Evolutionary conservation across 2,888 invertebrate species (phyloP).

Genomic region (Hypena proboscidalis): DNA sequence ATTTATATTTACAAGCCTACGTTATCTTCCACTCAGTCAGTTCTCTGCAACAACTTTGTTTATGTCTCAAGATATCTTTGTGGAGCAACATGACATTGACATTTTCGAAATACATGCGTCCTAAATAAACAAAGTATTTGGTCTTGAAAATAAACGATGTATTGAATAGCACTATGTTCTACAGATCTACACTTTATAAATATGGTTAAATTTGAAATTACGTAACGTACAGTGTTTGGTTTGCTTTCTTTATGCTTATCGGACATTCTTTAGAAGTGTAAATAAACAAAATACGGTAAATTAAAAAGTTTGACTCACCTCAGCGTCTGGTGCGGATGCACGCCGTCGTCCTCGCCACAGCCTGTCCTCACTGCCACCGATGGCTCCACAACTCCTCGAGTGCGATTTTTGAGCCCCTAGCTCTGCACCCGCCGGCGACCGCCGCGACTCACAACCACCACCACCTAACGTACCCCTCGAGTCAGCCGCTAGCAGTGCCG

Average conservation of each 20-base stretch:
- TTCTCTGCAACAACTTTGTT: background rate
- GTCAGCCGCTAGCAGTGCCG: constrained; percentile 94
- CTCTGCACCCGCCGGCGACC: constrained; percentile 93
- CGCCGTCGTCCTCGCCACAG: constrained; percentile 77
- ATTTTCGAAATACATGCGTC: constrained; percentile 44
- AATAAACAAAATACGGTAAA: too few relatives aligned
- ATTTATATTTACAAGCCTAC: constrained; percentile 38
- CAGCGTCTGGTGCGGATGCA: constrained; percentile 80
- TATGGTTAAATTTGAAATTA: too few relatives aligned
- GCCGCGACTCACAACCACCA: constrained; percentile 89
- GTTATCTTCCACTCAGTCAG: constrained; percentile 22
- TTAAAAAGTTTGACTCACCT: constrained; percentile 64
- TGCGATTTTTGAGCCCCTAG: constrained; percentile 92
- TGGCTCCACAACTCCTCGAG: constrained; percentile 94
- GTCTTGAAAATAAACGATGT: constrained; percentile 34
- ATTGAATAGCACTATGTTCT: constrained; percentile 1
- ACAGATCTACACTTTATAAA: too few relatives aligned
- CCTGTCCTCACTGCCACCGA: constrained; percentile 89
- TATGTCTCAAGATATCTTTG: constrained; percentile 21
- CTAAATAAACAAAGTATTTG: constrained; percentile 21
- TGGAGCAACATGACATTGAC: constrained; percentile 47
- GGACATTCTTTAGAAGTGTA: background rate
- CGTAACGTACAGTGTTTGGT: too few relatives aligned
- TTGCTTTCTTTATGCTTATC: too few relatives aligned
- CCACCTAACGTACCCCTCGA: constrained; percentile 91